phyloP scores from a whole-genome alignment of 2,113 vertebrate species.

The Zapus hudsonius region DNA sequence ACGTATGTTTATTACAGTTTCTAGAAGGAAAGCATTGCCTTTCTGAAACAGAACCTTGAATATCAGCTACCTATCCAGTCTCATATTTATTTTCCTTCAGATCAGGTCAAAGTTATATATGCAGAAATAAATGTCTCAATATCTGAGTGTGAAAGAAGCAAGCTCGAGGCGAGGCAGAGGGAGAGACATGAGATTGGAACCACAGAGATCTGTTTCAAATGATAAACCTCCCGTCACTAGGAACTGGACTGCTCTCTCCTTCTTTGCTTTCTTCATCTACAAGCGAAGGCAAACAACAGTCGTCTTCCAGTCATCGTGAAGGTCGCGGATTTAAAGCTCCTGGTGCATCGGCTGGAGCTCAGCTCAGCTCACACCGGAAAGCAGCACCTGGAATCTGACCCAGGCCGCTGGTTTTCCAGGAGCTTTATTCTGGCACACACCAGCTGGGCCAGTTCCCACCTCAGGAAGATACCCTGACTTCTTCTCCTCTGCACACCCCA shows the following conservation, averaged over 20 bases:
- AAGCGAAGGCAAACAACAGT: background rate
- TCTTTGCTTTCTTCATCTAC: background rate
- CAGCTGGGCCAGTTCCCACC: background rate
- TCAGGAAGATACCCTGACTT: background rate
- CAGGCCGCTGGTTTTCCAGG: background rate
- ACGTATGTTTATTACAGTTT: background rate
- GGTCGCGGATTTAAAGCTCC: background rate
- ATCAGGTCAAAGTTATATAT: background rate
- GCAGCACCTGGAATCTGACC: background rate
- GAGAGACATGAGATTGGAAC: background rate
- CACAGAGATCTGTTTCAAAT: background rate
- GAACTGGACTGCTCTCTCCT: background rate
- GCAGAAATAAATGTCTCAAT: background rate
- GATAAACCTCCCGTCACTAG: background rate
- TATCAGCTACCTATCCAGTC: background rate
- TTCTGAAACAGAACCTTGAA: background rate
- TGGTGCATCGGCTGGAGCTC: background rate
- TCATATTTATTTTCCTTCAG: background rate
- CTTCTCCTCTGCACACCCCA: background rate
- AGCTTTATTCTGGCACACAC: background rate
- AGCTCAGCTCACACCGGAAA: background rate
- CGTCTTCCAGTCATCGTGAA: background rate
- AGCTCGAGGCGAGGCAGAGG: background rate
- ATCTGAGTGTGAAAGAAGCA: background rate
- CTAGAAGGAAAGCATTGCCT: background rate